A percentile compares a stretch with the other conserved stretches of the same genome.
Conservation (phyloP, 2,888 invertebrate genomes). For the Sinohyriopsis cumingii region DNA sequence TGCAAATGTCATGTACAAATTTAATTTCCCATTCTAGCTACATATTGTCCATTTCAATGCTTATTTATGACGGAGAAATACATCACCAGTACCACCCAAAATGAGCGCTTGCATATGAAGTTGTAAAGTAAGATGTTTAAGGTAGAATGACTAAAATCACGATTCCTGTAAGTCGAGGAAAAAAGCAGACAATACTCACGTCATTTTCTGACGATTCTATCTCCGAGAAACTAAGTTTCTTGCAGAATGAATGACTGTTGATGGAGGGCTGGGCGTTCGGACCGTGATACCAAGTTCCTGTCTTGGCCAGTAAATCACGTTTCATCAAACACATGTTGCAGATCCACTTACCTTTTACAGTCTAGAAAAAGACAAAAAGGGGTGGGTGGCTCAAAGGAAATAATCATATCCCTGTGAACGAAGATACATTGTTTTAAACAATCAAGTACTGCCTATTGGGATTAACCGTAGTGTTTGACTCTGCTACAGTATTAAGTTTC, state of each 20-base stretch:
- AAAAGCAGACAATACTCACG: conserved; percentile 21
- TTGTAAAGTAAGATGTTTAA: too few relatives aligned
- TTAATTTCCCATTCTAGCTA: too few relatives aligned
- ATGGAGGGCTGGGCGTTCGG: conserved; percentile 19
- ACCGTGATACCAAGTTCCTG: conserved; percentile 68
- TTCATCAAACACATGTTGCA: conserved; percentile 65
- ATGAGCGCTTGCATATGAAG: too few relatives aligned
- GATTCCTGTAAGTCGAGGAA: neutral
- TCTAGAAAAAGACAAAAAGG: conserved; percentile 22
- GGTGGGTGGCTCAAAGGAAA: neutral
- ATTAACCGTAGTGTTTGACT: too few relatives aligned
- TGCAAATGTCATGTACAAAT: too few relatives aligned
- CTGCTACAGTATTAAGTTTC: too few relatives aligned
- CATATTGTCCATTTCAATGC: too few relatives aligned
- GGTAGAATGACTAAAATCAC: too few relatives aligned
- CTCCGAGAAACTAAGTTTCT: conserved; percentile 36
- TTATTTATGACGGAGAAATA: too few relatives aligned
- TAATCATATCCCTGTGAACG: neutral
- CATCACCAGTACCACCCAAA: too few relatives aligned
- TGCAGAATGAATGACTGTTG: conserved; percentile 20
- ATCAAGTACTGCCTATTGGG: too few relatives aligned
- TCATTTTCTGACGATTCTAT: conserved; percentile 44
- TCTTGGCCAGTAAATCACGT: conserved; percentile 62
- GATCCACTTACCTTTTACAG: conserved; percentile 59
- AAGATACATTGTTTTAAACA: neutral